Evolutionary conservation across 2,113 vertebrate genomes (phyloP).

Genomic region (Trichomycterus rosablanca): DNA sequence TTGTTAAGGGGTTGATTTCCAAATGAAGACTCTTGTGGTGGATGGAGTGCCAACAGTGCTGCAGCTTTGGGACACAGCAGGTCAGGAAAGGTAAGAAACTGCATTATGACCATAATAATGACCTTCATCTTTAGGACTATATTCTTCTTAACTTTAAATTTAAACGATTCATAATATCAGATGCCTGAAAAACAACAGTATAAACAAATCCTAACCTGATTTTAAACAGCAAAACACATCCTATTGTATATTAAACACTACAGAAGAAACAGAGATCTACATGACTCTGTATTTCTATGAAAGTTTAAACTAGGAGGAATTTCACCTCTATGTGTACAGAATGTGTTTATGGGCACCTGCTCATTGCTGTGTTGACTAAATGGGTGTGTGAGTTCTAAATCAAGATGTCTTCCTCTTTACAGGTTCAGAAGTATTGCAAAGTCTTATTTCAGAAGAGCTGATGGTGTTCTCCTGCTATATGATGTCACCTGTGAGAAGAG

Average conservation of each 20-base stretch:
- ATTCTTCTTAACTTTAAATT: too few relatives aligned
- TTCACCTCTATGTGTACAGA: constrained; percentile 11
- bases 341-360: neutral
- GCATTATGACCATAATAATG: neutral
- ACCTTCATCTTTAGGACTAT: too few relatives aligned
- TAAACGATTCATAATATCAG: too few relatives aligned
- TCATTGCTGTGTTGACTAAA: constrained; percentile 3
- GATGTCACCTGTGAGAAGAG: constrained; percentile 90
- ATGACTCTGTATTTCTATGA: too few relatives aligned
- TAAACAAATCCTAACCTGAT: too few relatives aligned
- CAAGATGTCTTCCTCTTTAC: constrained; percentile 5
- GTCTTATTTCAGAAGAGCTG: constrained; percentile 92
- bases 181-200: too few relatives aligned
- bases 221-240: too few relatives aligned
- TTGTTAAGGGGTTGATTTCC: constrained; percentile 88
- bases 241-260: too few relatives aligned
- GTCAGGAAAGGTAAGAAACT: constrained; percentile 84
- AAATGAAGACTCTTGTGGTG: constrained; percentile 91
- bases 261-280: too few relatives aligned
- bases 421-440: constrained; percentile 96
- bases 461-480: constrained; percentile 88
- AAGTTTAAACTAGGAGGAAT: neutral
- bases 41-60: constrained; percentile 85
- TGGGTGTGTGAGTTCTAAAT: neutral
- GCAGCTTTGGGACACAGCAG: constrained; percentile 93